Evolutionary conservation across 2,888 invertebrate species (phyloP), one percentile per base, ranked within the genome.

Genomic region (Parthenolecanium corni): DNA sequence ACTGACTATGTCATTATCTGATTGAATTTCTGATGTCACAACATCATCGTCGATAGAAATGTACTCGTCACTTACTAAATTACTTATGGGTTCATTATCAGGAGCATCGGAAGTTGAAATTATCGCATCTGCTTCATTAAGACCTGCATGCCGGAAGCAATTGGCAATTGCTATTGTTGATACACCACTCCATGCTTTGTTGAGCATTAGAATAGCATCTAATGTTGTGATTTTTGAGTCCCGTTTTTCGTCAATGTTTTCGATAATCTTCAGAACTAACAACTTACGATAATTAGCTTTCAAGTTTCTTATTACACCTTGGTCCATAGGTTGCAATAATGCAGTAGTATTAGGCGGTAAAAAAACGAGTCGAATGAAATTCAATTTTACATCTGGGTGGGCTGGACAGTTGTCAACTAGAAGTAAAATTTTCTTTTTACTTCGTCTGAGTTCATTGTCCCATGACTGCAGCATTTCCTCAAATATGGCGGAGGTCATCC

Each of bases 371-470:
- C 52, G 21, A 18, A 53, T 62, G 36, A 18, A 42, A 25, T 40
- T 52, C 18, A 62, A 44, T 11, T 36, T 42, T 42, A 53, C 12
- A 42, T 62, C 52, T 51, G 68, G 66, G 66, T 71, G 70, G 46
- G 70, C 70, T 24, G 71, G 67, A 66, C 70, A 70, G 64, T 71
- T 70, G 66, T 71, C 71, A 21, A 71, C 66, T 64, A 71, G 65
- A 24, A 71, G 66, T 18, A 71, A 65, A 66, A 71, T 68, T 68
- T 69, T 71, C 66, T 66, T 62, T 24, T 68, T 64, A 62, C 65
- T 63, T 40, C 16, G 49, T 9, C 24, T 14, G 6, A 58, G 25
- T 49, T 49, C 36, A 20, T 20, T 47, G 14, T 58, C 36, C 58
- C 24, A 49, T 47, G 47, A 6, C 38, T 21, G 3, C 9, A 66